phyloP scores from a whole-genome alignment of 2,888 invertebrate genomes.

The Thalpophila matura region DNA sequence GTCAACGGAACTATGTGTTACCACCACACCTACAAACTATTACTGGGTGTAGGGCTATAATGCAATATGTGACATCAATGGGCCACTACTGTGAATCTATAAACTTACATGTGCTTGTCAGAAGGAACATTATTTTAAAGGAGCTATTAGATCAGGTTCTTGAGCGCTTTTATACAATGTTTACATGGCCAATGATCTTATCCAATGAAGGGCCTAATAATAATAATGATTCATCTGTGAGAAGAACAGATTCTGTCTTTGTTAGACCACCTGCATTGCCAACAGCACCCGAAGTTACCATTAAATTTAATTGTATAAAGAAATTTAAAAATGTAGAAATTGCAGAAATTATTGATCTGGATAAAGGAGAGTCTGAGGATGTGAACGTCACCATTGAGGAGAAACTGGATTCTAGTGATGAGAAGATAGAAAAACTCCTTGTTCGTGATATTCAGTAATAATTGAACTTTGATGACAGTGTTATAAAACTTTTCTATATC shows the following conservation, averaged over 20 bases:
- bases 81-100: conserved; percentile 42
- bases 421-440: conserved; percentile 7
- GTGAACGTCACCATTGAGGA: conserved; percentile 8
- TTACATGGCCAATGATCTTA: conserved; percentile 81
- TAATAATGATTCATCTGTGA: not conserved
- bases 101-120: conserved; percentile 65
- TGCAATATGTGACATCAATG: conserved; percentile 64
- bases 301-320: conserved; percentile 40
- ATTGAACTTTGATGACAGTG: not conserved
- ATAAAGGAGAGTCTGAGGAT: conserved; percentile 21
- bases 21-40: conserved; percentile 81
- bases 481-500: not conserved
- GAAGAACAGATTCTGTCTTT: conserved; percentile 30
- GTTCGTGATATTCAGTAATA: not conserved
- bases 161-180: conserved; percentile 76
- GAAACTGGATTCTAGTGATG: not conserved
- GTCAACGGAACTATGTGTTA: conserved; percentile 69
- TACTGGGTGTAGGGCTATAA: conserved; percentile 77
- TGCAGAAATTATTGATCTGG: conserved; percentile 53
- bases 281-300: conserved; percentile 50
- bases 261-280: conserved; percentile 35
- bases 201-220: conserved; percentile 68
- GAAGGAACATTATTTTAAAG: conserved; percentile 69
- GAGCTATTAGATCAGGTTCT: conserved; percentile 68
- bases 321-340: conserved; percentile 35